These are phyloP conservation scores for Platichthys flesus DNA, from an alignment of 2,113 vertebrate species.

Conservation along the genomic window DNA sequence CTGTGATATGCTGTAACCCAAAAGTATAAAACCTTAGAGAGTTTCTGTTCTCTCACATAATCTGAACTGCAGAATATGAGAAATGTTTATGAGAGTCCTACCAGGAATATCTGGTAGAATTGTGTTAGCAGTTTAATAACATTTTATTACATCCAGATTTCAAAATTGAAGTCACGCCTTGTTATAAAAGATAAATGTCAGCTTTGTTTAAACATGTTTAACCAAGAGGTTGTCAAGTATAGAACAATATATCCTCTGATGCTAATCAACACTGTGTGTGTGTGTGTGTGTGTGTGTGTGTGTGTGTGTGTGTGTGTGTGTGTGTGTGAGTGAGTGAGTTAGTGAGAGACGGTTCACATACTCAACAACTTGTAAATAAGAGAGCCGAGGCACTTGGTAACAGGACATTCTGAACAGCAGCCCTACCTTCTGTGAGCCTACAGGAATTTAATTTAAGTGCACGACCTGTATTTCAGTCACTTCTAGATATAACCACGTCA, in stretches of 20 bases:
- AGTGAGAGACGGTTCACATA: slow-evolving; percentile 25
- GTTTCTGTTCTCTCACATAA: no score
- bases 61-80: no score
- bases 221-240: background rate
- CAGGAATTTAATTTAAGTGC: slow-evolving; percentile 18
- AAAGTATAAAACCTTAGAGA: background rate
- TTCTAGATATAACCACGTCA: background rate
- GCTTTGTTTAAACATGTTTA: background rate
- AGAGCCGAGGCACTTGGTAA: slow-evolving; percentile 10
- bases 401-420: slow-evolving; percentile 15
- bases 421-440: slow-evolving; percentile 26
- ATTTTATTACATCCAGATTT: background rate
- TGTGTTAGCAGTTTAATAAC: background rate
- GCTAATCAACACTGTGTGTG: slow-evolving; percentile 11
- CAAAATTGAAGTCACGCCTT: background rate
- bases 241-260: background rate
- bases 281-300: slow-evolving; percentile 36
- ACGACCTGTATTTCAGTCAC: background rate
- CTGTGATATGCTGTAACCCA: no score
- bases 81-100: background rate
- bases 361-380: slow-evolving; percentile 45
- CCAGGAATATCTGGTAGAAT: background rate
- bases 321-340: slow-evolving; percentile 27
- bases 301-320: slow-evolving; percentile 39
- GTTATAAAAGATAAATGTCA: background rate